Base-by-base conservation (phyloP, 2,888 invertebrate species). In the Anoplius nigerrimus region DNA sequence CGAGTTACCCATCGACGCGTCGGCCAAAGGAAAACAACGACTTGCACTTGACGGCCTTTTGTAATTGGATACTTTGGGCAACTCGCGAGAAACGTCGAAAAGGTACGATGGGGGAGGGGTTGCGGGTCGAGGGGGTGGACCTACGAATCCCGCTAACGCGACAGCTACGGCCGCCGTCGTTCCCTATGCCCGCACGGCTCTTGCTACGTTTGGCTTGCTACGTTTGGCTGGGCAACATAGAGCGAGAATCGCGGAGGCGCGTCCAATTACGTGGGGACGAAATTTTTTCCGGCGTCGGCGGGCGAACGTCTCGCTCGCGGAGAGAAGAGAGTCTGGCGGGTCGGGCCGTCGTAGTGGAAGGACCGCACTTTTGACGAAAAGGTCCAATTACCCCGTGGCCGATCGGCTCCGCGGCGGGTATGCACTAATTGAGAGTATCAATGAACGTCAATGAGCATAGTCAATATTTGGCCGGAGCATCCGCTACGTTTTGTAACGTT, bases 341-440 rank as follows among this genome's bases (percentile, higher is more conserved):
- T 45, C 34, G 34, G 34, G 11, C 34, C 34, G 34, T 34, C 34
- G 34, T n/a, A 34, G 11, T 34, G 34, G 34, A 34, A 34, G 34
- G 62, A 64, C 59, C 58, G 60, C 52, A 15, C 62, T 64, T 75
- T 75, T 75, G 70, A 57, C 68, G 68, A 45, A 63, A 60, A 67
- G 71, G 72, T 75, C 76, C 76, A 76, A 76, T 79, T 79, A 79
- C 74, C 69, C 69, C 34, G 48, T 48, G 16, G 48, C 16, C 18
- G 79, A 79, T 79, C 79, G 77, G 75, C 79, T 79, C 75, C 69
- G 78, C 75, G 77, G 76, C 71, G 68, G n/a, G 34, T 34, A 34
- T 67, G 76, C 79, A 72, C 79, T 79, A 79, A 79, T 79, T 79
- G 79, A 79, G 79, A 79, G 80, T 79, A 79, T 79, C 79, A 79